Base-by-base conservation (phyloP, 2,888 invertebrate species). In the Adelphocoris suturalis region DNA sequence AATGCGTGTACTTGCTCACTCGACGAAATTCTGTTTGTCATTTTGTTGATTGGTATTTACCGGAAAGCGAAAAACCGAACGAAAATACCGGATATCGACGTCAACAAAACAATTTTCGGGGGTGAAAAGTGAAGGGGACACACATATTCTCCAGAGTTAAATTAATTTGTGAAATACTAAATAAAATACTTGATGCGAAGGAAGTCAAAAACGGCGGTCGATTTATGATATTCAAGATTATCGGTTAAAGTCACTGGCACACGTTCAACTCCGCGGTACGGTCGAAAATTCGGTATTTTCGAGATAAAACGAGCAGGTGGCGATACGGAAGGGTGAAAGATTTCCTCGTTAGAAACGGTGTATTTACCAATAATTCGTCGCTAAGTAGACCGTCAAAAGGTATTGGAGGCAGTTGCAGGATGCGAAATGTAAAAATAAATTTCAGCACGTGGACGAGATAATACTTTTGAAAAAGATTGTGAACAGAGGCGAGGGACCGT, bases 371-470 rank as follows among this genome's bases (percentile, higher is more conserved):
- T 68, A 23, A 68, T 19, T 68, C 68, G 68, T 68, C 23, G 23
- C 68, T 68, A 68, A 23, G 68, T 23, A 12, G 19, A 37, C 68
- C 19, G 23, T 1, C 19, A 27, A 27, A 68, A 19, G 68, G 68
- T 68, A 23, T 3, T 68, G 23, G 11, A 68, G 68, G 37, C 37
- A n/a, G n/a, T 61, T 61, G 61, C 61, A 68, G 27, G 2, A 13
- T 27, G 68, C 68, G 68, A 27, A 3, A 23, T 23, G 68, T 23
- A 68, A 68, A 68, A 68, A 68, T 68, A 68, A 68, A 68, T 68
- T 68, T 7, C 9, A 7, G 12, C 68, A 68, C 68, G 68, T 68
- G 68, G n/a, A 23, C 1, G 0, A 5, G 11, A 23, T 23, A 12
- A 16, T 14, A 52, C 52, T 52, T 37, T 37, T 37, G 57, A n/a